phyloP scores from a whole-genome alignment of 2,888 invertebrate species.

The Sarcophaga variegata region DNA sequence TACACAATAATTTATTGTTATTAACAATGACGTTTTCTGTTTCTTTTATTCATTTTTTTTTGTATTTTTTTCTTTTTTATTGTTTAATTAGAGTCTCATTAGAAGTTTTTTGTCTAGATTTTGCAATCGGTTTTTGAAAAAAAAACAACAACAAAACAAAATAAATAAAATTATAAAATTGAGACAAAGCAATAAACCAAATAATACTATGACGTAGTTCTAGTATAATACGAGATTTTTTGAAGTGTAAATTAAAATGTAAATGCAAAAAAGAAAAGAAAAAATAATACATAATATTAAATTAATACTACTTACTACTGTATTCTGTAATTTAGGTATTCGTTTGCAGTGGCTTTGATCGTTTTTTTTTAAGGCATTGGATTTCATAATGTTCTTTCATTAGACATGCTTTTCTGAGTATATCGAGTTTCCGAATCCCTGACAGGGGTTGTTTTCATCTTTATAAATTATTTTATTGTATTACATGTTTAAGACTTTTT shows the following conservation, averaged over 20 bases:
- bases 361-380: too few relatives aligned
- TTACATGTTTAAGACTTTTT: too few relatives aligned
- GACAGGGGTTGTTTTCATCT: too few relatives aligned
- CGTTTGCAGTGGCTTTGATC: too few relatives aligned
- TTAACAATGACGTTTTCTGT: constrained; percentile 45
- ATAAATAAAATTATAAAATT: not conserved
- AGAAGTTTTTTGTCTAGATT: constrained; percentile 17
- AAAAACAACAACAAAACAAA: too few relatives aligned
- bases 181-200: not conserved
- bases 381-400: too few relatives aligned
- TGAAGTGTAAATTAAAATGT: not conserved
- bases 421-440: too few relatives aligned
- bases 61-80: not conserved
- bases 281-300: too few relatives aligned
- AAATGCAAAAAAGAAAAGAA: not conserved
- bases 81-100: constrained; percentile 3
- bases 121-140: constrained; percentile 19
- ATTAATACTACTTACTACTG: too few relatives aligned
- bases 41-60: constrained; percentile 22
- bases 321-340: too few relatives aligned
- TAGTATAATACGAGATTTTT: not conserved
- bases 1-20: constrained; percentile 14
- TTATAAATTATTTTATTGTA: too few relatives aligned
- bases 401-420: too few relatives aligned
- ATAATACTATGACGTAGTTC: not conserved